A percentile compares a stretch with the other conserved stretches of the same genome.
These are phyloP conservation scores for Autographa pulchrina DNA, from an alignment of 2,888 invertebrate genomes.

Conservation along the genomic window DNA sequence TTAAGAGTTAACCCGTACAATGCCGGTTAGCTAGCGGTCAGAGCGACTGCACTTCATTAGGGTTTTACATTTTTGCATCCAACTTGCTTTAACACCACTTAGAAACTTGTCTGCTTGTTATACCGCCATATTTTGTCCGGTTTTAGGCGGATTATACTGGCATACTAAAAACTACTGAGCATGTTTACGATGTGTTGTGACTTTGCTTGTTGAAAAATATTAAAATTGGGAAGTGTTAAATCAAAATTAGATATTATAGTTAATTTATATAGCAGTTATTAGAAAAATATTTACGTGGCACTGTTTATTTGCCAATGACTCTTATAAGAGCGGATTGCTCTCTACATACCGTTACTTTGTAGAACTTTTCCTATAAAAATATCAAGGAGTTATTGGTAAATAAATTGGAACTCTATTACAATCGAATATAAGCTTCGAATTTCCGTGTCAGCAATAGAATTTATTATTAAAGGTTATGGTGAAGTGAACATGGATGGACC, in stretches of 20 bases:
- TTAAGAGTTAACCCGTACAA: conserved; percentile 20
- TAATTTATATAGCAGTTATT: no score
- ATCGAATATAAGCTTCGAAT: conserved; percentile 3
- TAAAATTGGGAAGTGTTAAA: neutral
- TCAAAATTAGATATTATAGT: neutral
- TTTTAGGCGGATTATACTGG: conserved; percentile 28
- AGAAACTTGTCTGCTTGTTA: conserved; percentile 21
- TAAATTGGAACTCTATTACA: neutral
- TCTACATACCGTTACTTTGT: neutral
- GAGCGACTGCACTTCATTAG: conserved; percentile 38
- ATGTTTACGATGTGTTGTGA: conserved; percentile 18
- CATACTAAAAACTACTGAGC: conserved; percentile 34
- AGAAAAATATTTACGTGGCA: neutral
- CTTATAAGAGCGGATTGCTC: neutral
- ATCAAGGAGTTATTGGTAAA: neutral
- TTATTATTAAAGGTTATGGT: neutral
- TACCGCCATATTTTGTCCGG: conserved; percentile 21
- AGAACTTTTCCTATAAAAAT: neutral
- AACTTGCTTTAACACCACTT: conserved; percentile 27
- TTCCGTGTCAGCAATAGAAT: neutral
- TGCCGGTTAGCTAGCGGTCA: conserved; percentile 21
- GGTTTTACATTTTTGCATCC: conserved; percentile 35
- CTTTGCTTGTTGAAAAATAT: conserved; percentile 35
- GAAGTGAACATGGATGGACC: neutral
- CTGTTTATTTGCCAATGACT: neutral